Percentiles rank a stretch among this genome's conserved stretches.
Conservation (phyloP, 2,797 vertebrate genomes). For the Gambelia wislizenii region DNA sequence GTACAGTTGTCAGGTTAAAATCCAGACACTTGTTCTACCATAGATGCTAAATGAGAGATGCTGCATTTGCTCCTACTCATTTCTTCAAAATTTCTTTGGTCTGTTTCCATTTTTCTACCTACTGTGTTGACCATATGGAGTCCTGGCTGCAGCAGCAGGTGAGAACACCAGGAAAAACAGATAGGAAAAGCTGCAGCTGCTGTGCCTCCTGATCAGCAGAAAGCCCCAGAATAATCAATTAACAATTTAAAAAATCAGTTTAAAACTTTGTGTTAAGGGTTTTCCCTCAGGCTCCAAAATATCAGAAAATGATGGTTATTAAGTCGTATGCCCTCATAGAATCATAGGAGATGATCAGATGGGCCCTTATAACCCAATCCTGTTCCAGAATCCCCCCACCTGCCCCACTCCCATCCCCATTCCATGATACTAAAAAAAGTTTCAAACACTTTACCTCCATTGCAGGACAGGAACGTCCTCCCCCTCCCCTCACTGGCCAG, state of each 20-base stretch:
- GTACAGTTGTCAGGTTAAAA: neutral
- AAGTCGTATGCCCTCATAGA: neutral
- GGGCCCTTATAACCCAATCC: no score
- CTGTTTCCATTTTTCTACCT: neutral
- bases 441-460: no score
- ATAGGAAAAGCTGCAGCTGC: neutral
- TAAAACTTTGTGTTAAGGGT: neutral
- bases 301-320: neutral
- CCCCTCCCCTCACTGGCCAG: no score
- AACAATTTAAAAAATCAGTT: neutral
- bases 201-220: neutral
- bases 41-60: neutral
- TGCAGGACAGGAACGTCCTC: no score
- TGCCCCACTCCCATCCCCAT: no score
- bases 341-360: no score
- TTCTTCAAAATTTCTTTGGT: neutral
- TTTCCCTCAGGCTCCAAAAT: neutral
- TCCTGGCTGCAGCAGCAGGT: neutral
- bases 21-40: neutral
- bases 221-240: neutral
- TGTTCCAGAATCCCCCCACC: no score
- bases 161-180: neutral
- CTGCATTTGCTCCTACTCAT: no score
- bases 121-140: neutral
- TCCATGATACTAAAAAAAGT: no score